These are phyloP conservation scores for Arrhamphus sclerolepis DNA, from an alignment of 2,797 vertebrate genomes.

Conservation along the genomic window DNA sequence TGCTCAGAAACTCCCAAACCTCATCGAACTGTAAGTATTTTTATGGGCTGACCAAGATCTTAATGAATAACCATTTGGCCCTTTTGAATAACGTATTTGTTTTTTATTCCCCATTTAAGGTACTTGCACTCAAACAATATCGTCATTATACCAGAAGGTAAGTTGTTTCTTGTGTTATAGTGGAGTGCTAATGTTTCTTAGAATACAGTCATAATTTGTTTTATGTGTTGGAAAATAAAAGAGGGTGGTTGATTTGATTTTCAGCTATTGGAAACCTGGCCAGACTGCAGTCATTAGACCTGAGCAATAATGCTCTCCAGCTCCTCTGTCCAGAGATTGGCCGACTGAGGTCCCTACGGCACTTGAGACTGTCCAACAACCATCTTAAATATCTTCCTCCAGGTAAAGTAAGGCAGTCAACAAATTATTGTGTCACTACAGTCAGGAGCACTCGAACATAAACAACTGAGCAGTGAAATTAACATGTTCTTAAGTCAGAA, in stretches of 20 bases:
- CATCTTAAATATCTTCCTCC: slow-evolving; percentile 90
- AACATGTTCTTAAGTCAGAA: not conserved
- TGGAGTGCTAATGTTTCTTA: no score
- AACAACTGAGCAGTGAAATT: not conserved
- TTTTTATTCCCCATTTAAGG: slow-evolving; percentile 70
- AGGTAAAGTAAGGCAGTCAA: slow-evolving; percentile 74
- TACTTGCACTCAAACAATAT: slow-evolving; percentile 99
- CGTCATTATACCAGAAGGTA: slow-evolving; percentile 94
- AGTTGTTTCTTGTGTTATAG: slow-evolving; percentile 19
- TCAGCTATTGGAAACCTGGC: slow-evolving; percentile 92
- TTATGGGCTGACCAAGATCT: no score
- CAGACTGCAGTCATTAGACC: slow-evolving; percentile 93
- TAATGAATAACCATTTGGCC: not conserved
- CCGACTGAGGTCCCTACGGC: slow-evolving; percentile 89
- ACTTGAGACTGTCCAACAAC: slow-evolving; percentile 93
- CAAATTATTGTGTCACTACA: not conserved
- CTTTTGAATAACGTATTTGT: not conserved
- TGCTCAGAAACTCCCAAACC: slow-evolving; percentile 97
- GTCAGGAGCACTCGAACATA: no score
- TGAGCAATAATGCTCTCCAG: slow-evolving; percentile 95
- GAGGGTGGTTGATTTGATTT: slow-evolving; percentile 17
- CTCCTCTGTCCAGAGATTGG: slow-evolving; percentile 95
- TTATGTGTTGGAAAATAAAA: slow-evolving; percentile 2
- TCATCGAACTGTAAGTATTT: slow-evolving; percentile 94
- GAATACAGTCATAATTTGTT: not conserved